A percentile compares a stretch with the other conserved stretches of the same genome.
Evolutionary conservation across 2,797 vertebrate genomes (phyloP).

Genomic region (Sarcoramphus papa): DNA sequence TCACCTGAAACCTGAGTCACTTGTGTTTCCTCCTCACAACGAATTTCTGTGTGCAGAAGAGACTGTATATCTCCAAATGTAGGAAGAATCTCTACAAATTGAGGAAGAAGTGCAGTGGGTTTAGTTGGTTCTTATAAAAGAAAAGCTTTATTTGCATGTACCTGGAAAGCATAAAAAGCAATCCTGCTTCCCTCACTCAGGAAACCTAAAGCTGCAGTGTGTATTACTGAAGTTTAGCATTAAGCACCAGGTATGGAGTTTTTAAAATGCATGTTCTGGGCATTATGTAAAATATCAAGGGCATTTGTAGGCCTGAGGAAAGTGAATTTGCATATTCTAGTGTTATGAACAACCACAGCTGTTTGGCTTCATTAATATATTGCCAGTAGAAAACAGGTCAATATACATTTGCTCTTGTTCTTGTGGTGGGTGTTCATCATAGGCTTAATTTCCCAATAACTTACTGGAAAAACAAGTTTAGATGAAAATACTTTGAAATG

Average conservation of each 20-base stretch:
- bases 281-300: background rate
- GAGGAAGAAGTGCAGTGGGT: background rate
- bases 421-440: background rate
- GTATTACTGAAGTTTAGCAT: background rate
- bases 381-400: slow-evolving; percentile 42
- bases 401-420: background rate
- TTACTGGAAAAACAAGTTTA: background rate
- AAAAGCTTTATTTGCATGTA: background rate
- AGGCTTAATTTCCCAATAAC: background rate
- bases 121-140: background rate
- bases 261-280: background rate
- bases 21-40: background rate
- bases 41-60: background rate
- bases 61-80: background rate
- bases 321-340: background rate
- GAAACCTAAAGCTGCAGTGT: background rate
- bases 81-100: background rate
- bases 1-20: background rate
- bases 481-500: background rate
- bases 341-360: slow-evolving; percentile 13
- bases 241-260: background rate
- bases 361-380: background rate
- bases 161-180: background rate
- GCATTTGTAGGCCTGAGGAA: background rate
- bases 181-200: background rate